Evolutionary conservation across 37 sponge, comb jelly and placozoan genomes (phyloP), one percentile per base, ranked within the genome.

Genomic region (Ianthella basta): DNA sequence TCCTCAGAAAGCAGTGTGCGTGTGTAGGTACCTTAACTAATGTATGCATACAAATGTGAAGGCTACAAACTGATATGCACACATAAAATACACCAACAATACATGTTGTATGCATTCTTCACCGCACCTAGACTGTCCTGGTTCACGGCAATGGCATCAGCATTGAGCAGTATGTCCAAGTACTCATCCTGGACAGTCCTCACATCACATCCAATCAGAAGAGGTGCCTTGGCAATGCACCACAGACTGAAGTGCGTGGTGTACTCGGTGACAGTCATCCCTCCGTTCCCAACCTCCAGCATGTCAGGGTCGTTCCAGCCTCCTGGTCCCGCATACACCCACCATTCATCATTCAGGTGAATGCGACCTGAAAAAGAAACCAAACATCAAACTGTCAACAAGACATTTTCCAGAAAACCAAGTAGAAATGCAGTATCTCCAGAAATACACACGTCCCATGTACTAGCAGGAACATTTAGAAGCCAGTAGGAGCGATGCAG

Each of bases 301-400:
- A 94, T 94, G 82, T 89, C 95, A 0, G 89, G 90, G 79, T 94
- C 95, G 54, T 94, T 94, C 95, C 95, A 94, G 1, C 92, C 92
- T 16, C 91, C 91, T 39, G 95, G 95, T 0, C 82, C 89, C 54
- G 95, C 89, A 63, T 86, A 83, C 0, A 33, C 20, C 60, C 80
- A 84, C 89, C 86, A 88, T 25, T 61, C 15, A 27, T 94, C 86
- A 50, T 90, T 94, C 27, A 25, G 4, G 27, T 27, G 63, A 61
- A 61, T 61, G 25, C 63, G n/a, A 61, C 63, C 63, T 61, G 27
- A 61, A 23, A 56, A 15, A 56, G n/a, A n/a, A n/a, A n/a, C n/a
- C n/a, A n/a, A n/a, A n/a, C n/a, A n/a, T n/a, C 50, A 44, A 44
- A 44, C 50, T 44, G 50, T 44, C 8, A 44, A 44, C n/a, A n/a